Conservation (phyloP, 2,113 vertebrate genomes). For the Platycercus adscitus region DNA sequence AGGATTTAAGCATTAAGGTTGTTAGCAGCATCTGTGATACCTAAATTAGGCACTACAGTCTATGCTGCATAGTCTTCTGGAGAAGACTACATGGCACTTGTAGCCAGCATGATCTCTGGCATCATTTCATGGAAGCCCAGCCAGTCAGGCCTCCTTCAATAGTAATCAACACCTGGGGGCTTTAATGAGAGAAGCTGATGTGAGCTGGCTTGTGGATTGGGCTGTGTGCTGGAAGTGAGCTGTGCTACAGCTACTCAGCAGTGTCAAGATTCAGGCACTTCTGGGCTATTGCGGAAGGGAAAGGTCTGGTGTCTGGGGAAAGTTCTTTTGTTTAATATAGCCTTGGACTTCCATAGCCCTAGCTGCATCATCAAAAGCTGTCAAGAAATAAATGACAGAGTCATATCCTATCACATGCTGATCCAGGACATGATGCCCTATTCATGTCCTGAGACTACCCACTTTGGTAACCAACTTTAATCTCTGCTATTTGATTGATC, state of each 20-base stretch:
- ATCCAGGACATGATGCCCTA: neutral
- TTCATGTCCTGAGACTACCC: neutral
- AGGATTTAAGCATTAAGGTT: neutral
- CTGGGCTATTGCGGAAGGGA: neutral
- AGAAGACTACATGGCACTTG: accelerated
- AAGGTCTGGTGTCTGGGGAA: neutral
- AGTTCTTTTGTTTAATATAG: neutral
- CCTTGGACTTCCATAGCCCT: neutral
- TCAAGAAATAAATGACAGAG: neutral
- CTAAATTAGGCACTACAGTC: neutral
- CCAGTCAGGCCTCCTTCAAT: neutral
- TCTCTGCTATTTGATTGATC: accelerated
- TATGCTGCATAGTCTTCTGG: neutral
- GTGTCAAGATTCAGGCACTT: neutral
- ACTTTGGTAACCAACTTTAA: accelerated
- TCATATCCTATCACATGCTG: neutral
- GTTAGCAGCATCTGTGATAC: neutral
- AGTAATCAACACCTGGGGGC: neutral
- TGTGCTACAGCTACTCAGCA: neutral
- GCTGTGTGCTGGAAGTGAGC: neutral
- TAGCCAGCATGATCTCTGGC: neutral
- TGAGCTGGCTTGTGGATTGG: neutral
- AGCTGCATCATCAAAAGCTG: neutral
- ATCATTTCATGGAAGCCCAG: neutral
- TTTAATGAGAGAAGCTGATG: neutral